Percentiles rank a stretch among this genome's conserved stretches.
phyloP scores from a whole-genome alignment of 2,888 invertebrate species.

The Dicranocentrus wangi region DNA sequence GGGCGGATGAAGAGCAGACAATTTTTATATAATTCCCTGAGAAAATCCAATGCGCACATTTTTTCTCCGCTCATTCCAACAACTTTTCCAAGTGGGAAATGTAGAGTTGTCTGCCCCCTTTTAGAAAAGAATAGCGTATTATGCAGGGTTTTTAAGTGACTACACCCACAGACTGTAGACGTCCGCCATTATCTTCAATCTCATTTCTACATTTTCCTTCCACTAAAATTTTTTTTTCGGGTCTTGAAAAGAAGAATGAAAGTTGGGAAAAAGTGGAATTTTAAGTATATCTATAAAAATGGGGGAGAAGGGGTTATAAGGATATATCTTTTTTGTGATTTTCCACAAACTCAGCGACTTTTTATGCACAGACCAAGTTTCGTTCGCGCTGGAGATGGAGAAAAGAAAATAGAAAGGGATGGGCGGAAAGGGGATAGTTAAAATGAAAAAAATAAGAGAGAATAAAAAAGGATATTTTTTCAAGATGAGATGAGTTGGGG shows the following conservation, averaged over 20 bases:
- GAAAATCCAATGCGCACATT: conserved; percentile 30
- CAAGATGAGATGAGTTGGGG: conserved; percentile 26
- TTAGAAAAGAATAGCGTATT: conserved; percentile 28
- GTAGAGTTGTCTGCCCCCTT: conserved; percentile 13
- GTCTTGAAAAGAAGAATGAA: background rate
- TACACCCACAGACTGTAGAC: conserved; percentile 49
- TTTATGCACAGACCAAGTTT: background rate
- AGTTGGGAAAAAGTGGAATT: conserved; percentile 21
- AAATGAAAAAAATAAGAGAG: conserved; percentile 7
- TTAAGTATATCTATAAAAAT: conserved; percentile 10
- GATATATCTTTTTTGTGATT: conserved; percentile 12
- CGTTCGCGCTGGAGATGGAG: background rate
- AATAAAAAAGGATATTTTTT: conserved; percentile 20
- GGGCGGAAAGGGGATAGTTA: conserved; percentile 20
- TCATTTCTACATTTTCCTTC: conserved; percentile 48
- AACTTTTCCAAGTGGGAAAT: conserved; percentile 13
- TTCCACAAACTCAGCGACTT: conserved; percentile 12
- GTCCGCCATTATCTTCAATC: conserved; percentile 52
- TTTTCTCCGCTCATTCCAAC: conserved; percentile 8
- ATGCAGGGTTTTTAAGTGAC: conserved; percentile 43
- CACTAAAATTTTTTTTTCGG: conserved; percentile 6
- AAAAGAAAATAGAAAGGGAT: conserved; percentile 19
- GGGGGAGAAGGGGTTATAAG: too few species aligned
- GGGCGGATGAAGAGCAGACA: conserved; percentile 44
- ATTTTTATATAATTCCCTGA: conserved; percentile 49